Base-by-base conservation (phyloP, 2,888 invertebrate species). In the Cataglyphis cursor region DNA sequence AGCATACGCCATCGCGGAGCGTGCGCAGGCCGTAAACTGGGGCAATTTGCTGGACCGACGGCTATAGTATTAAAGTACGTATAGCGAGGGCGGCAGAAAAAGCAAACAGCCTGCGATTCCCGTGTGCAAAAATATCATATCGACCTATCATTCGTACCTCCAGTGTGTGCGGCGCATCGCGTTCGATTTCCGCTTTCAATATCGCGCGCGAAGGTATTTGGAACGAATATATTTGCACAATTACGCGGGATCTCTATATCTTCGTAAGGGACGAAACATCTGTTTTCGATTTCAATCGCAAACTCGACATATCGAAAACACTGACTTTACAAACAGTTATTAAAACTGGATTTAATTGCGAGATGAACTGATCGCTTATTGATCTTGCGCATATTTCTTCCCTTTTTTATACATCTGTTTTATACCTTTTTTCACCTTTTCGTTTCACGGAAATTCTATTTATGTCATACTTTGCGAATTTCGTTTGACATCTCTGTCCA, bases 1-100 rank as follows among this genome's bases (percentile, higher is more conserved):
- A 80, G 59, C 73, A 38, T 41, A 41, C 31, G 51, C 35, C 66
- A 57, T 31, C 12, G 57, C 21, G 54, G 35, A 28, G 10, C 28
- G 41, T 21, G 59, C 73, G 44, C 21, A 41, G 54, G 21, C 9
- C 31, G 73, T 72, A 80, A 80, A 80, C 73, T 61, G 9, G 59
- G 73, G 44, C 78, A 80, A 80, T 80, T 80, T 72, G 78, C 78
- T 54, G 73, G 73, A 72, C 73, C 59, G 73, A 41, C 28, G 68
- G n/a, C 38, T 68, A 54, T 31, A 59, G 78, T 12, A 80, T 80
- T 72, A 80, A 59, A 48, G 48, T 75, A 72, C 38, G 21, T 24
- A 51, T 35, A 44, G 59, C 44, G 18, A 72, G 24, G 24, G 6
- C n/a, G 44, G 59, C 18, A 48, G 41, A 57, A 51, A 18, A 54